Evolutionary conservation across 2,888 invertebrate genomes (phyloP), one percentile per base, ranked within the genome.

Genomic region (Hirtodrosophila cameraria): DNA sequence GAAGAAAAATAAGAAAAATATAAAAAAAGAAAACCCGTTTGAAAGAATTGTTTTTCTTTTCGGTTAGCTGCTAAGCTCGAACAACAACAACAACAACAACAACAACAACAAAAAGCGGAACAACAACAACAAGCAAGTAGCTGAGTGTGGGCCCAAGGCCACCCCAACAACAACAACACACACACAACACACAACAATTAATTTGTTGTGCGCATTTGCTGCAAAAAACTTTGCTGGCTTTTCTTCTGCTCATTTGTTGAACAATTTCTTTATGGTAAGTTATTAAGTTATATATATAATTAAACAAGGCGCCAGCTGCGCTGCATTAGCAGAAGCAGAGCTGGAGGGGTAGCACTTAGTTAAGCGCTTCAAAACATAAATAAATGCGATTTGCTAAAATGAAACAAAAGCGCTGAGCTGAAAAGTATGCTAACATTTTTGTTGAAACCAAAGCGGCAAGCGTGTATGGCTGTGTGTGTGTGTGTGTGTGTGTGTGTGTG

Each of bases 211-310:
- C 31, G 16, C 52, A 39, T 60, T 52, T 72, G 38, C 52, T 31
- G 39, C 25, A 23, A 23, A 33, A 23, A 62, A 35, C 41, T 58
- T 49, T 23, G 50, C 38, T 30, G 39, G 64, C 48, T 42, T 35
- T 48, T 53, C 49, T 36, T 45, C 57, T 38, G 30, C 45, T 43
- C 23, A 48, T 31, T 39, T 60, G 67, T n/a, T 67, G 70, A 69
- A 74, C 75, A 71, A 50, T 71, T 71, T 58, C 70, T 74, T 54
- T 71, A 71, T 68, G 70, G 70, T 71, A 69, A 71, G 70, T 69
- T 57, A 55, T 49, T 59, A n/a, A n/a, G n/a, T n/a, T 68, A 39
- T 31, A 61, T 48, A 12, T 18, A 31, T 48, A 30, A 38, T 53
- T 18, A 45, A 62, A 23, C 23, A n/a, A n/a, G n/a, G n/a, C n/a